These are phyloP conservation scores for Terebella lapidaria DNA, from an alignment of 2,888 invertebrate genomes.

Conservation along the genomic window DNA sequence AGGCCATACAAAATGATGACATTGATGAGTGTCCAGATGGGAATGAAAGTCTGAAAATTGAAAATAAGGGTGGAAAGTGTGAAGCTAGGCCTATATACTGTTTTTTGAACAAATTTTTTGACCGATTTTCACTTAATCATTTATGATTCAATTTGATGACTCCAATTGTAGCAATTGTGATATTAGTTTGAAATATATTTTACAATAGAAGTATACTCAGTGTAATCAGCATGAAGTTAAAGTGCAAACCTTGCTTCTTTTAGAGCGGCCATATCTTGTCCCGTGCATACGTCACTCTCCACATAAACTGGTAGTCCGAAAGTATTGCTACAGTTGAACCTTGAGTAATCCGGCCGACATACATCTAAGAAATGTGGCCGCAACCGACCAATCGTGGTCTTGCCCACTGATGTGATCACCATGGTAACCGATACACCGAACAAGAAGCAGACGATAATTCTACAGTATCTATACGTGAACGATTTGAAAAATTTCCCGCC, in stretches of 20 bases:
- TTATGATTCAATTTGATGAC: too few relatives aligned
- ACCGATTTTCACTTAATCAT: too few relatives aligned
- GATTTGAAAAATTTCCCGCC: neutral
- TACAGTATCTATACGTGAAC: constrained; percentile 12
- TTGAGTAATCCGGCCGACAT: constrained; percentile 65
- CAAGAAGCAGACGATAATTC: constrained; percentile 65
- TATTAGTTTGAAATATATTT: too few relatives aligned
- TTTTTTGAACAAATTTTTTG: too few relatives aligned
- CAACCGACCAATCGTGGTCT: constrained; percentile 85
- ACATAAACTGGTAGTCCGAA: constrained; percentile 25
- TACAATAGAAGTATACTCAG: too few relatives aligned
- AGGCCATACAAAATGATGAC: constrained; percentile 37
- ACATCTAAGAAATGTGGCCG: constrained; percentile 89
- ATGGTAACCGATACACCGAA: constrained; percentile 81
- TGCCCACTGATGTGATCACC: constrained; percentile 82
- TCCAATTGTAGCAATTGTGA: too few relatives aligned
- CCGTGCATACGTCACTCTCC: constrained; percentile 31
- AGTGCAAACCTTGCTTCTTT: constrained; percentile 28
- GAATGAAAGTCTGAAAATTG: constrained; percentile 49
- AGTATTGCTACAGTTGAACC: constrained; percentile 26
- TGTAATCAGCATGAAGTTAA: too few relatives aligned
- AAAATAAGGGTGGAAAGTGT: too few relatives aligned
- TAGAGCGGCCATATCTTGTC: constrained; percentile 8
- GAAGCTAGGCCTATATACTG: too few relatives aligned
- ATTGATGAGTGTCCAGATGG: constrained; percentile 50